These are phyloP conservation scores for Hyles euphorbiae DNA, from an alignment of 1,140 invertebrate species.

Conservation along the genomic window DNA sequence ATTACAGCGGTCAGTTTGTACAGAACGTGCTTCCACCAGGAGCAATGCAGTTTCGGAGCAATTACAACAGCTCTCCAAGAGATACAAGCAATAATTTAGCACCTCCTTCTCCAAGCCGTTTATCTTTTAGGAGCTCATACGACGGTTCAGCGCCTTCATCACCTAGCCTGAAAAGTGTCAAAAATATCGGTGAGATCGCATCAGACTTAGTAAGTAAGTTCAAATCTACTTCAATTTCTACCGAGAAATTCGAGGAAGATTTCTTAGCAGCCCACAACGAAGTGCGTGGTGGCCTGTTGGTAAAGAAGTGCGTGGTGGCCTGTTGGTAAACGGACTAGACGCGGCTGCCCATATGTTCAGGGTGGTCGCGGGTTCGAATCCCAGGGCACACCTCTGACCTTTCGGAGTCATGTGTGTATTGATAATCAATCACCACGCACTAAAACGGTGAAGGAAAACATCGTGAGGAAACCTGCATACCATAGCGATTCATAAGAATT, in stretches of 20 bases:
- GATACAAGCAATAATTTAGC: conserved; percentile 41
- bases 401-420: too few species aligned
- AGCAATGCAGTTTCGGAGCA: conserved; percentile 47
- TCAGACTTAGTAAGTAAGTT: conserved; percentile 57
- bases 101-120: conserved; percentile 32
- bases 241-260: conserved; percentile 76
- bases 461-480: too few species aligned
- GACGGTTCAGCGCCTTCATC: conserved; percentile 25
- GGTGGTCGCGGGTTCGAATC: too few species aligned
- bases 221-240: conserved; percentile 44
- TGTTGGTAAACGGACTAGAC: too few species aligned
- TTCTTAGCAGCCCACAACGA: conserved; percentile 86
- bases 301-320: too few species aligned
- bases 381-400: too few species aligned
- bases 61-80: conserved; percentile 22
- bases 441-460: too few species aligned
- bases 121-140: conserved; percentile 3
- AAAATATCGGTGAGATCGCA: conserved; percentile 51
- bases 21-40: conserved; percentile 81
- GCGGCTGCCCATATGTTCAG: too few species aligned
- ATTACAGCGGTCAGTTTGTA: conserved; percentile 82
- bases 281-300: too few species aligned
- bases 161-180: conserved; percentile 51
- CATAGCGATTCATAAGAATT: too few species aligned
- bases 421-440: too few species aligned